Percentiles rank a stretch among this genome's conserved stretches.
phyloP scores from a whole-genome alignment of 2,888 invertebrate species.

The Drosophila prostipennis region DNA sequence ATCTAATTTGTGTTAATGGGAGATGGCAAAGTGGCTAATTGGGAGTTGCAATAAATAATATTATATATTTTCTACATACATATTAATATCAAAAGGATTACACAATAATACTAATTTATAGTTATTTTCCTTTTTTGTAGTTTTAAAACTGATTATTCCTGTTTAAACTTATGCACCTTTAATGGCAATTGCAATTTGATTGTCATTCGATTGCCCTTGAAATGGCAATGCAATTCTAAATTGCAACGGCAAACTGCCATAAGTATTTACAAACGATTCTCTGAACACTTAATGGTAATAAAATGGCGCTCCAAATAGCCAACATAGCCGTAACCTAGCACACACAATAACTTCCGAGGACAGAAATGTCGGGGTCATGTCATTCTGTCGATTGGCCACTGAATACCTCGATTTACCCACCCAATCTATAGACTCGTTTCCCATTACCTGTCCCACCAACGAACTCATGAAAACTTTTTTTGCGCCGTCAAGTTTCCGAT shows the following conservation, averaged over 20 bases:
- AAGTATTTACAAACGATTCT: background rate
- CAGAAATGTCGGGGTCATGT: constrained; percentile 31
- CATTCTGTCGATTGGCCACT: constrained; percentile 29
- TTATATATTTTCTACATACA: too few relatives aligned
- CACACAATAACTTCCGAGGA: constrained; percentile 39
- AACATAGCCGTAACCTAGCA: background rate
- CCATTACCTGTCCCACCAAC: constrained; percentile 2
- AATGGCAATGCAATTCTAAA: background rate
- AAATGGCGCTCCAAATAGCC: constrained; percentile 1
- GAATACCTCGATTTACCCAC: constrained; percentile 2
- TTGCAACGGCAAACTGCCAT: background rate
- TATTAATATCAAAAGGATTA: too few relatives aligned
- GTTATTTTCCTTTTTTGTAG: too few relatives aligned
- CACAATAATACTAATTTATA: too few relatives aligned
- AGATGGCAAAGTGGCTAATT: constrained; percentile 8
- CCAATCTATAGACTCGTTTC: background rate
- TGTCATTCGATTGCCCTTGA: background rate
- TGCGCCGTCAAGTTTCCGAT: constrained; percentile 52
- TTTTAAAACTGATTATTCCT: too few relatives aligned
- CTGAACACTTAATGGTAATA: background rate
- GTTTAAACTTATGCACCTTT: too few relatives aligned
- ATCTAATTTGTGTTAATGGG: constrained; percentile 14
- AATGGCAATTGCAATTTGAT: background rate
- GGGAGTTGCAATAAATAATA: background rate
- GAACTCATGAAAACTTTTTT: constrained; percentile 33